Percentiles rank a stretch among this genome's conserved stretches.
Evolutionary conservation across 1,140 invertebrate genomes (phyloP).

Genomic region (Eubasilissa regina): DNA sequence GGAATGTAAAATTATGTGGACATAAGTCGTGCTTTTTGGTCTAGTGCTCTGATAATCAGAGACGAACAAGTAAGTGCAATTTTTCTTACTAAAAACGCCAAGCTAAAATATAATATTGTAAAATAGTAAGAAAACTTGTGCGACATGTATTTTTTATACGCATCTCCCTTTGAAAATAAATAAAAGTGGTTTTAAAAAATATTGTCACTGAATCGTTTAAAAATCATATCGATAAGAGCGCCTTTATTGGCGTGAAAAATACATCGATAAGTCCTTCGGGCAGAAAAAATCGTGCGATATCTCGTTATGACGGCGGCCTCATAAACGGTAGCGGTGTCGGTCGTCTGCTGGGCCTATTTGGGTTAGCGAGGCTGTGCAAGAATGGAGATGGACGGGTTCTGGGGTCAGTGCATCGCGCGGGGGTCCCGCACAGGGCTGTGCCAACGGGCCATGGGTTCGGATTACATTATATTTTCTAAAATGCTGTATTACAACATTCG

Average conservation of each 20-base stretch:
- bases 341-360: slow-evolving; percentile 50
- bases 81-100: no score
- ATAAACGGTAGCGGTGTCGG: slow-evolving; percentile 42
- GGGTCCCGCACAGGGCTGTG: slow-evolving; percentile 25
- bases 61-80: no score
- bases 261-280: slow-evolving; percentile 14
- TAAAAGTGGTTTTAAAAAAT: no score
- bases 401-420: slow-evolving; percentile 31
- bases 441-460: not conserved
- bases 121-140: no score
- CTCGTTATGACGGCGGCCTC: slow-evolving; percentile 28
- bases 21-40: no score
- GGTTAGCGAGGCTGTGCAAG: slow-evolving; percentile 49
- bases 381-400: slow-evolving; percentile 57
- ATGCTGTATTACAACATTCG: no score
- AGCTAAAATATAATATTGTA: no score
- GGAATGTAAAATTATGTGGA: no score
- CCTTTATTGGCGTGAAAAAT: slow-evolving; percentile 6
- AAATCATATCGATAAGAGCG: not conserved
- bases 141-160: no score
- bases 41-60: no score
- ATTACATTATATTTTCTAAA: no score
- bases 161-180: no score
- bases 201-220: not conserved
- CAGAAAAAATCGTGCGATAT: slow-evolving; percentile 14